phyloP scores from a whole-genome alignment of 1,140 invertebrate genomes.

The Bombus waltoni region DNA sequence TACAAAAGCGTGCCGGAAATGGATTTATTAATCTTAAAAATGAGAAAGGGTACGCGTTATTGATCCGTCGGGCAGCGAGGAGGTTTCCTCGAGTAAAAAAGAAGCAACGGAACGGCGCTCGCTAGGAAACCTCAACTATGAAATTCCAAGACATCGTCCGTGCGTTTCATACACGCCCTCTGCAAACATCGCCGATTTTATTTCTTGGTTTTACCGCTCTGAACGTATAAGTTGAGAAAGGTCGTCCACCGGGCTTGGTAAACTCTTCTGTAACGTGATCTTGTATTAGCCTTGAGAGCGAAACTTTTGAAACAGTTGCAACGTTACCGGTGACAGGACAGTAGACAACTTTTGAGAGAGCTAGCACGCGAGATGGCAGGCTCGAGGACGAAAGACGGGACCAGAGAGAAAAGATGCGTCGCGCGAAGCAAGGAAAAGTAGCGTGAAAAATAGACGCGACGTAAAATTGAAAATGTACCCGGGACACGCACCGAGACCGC shows the following conservation, averaged over 20 bases:
- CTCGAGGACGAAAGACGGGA: background rate
- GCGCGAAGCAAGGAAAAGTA: slow-evolving; percentile 7
- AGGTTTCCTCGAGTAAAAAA: slow-evolving; percentile 1
- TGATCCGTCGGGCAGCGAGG: slow-evolving; percentile 2
- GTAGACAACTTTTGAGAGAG: background rate
- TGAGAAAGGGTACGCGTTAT: slow-evolving; percentile 15
- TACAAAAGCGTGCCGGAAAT: slow-evolving; percentile 23
- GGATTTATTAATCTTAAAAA: slow-evolving; percentile 31
- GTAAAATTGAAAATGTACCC: slow-evolving; percentile 71
- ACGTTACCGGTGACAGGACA: background rate
- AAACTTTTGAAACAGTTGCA: slow-evolving; percentile 50
- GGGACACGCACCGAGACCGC: slow-evolving; percentile 37
- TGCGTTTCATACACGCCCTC: background rate
- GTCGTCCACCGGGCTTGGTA: background rate
- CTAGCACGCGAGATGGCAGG: background rate
- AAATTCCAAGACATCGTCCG: slow-evolving; percentile 30
- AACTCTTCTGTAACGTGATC: slow-evolving; percentile 25
- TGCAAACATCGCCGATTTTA: slow-evolving; percentile 30
- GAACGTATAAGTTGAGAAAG: slow-evolving; percentile 10
- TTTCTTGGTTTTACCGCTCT: slow-evolving; percentile 35
- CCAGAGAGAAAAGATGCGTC: background rate
- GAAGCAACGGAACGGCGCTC: background rate
- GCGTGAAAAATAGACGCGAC: slow-evolving; percentile 62
- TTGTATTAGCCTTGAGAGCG: slow-evolving; percentile 24
- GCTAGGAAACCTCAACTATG: slow-evolving; percentile 16